Evolutionary conservation across 2,113 vertebrate genomes (phyloP), one percentile per base, ranked within the genome.

Genomic region (Rhea pennata): DNA sequence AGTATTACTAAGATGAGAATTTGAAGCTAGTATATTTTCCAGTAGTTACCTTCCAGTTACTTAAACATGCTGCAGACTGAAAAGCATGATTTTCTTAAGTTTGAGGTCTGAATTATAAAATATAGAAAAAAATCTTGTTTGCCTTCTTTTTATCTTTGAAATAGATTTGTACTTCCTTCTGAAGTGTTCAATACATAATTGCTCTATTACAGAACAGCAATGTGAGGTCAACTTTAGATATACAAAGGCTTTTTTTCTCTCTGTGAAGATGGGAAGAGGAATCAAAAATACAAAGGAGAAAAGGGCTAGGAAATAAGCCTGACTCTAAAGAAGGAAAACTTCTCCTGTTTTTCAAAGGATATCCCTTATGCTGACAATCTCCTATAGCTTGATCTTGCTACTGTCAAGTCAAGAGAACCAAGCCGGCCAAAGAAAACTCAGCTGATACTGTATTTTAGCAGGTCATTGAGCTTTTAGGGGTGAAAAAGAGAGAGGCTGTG

Each of bases 341-440:
- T 94, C 81, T 31, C 36, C 95, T 98, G 98, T 98, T 98, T 98
- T 98, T 96, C 95, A 98, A 98, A 98, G 98, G 98, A 98, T 98
- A 98, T 98, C 97, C 98, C 97, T 98, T 98, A 95, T 98, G 97
- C 97, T 98, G 97, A 98, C 98, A 94, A 92, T 66, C 97, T 97
- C 97, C 90, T 92, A 88, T 79, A 95, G 97, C 93, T 40, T 98
- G 97, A 97, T 97, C 97, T 90, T 92, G 80, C 92, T 67, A 75
- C 92, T 96, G 77, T 97, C 91, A 94, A 96, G 95, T 97, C 93
- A 97, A 97, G 96, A 94, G 96, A 90, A 66, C 83, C 90, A 92
- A 91, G 91, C 97, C 79, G 69, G 97, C 97, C 98, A 98, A 98
- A 98, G 96, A 98, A 98, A 98, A 98, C 56, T 95, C 89, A 96